phyloP scores from a whole-genome alignment of 2,888 invertebrate genomes.

The Tetragonula carbonaria region DNA sequence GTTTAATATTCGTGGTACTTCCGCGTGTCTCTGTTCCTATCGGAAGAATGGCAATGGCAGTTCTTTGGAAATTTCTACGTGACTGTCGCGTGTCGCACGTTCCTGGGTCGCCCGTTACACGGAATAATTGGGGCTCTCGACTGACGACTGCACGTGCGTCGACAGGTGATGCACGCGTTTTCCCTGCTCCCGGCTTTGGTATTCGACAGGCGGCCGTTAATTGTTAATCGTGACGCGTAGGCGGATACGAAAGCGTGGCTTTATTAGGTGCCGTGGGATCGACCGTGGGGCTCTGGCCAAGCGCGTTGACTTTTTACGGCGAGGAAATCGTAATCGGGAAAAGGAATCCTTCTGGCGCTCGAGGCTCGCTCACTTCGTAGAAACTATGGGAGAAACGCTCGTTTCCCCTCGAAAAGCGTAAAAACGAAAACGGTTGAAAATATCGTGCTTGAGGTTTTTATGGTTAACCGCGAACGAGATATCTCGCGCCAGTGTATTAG shows the following conservation, averaged over 20 bases:
- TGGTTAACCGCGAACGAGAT: background rate
- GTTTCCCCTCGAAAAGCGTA: background rate
- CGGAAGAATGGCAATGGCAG: background rate
- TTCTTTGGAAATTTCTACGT: slow-evolving; percentile 42
- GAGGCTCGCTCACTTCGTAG: background rate
- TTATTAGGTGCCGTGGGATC: slow-evolving; percentile 72
- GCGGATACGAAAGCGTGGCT: slow-evolving; percentile 75
- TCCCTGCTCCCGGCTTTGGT: slow-evolving; percentile 38
- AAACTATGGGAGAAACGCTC: slow-evolving; percentile 13
- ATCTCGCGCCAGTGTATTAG: too few species aligned
- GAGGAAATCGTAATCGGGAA: slow-evolving; percentile 14
- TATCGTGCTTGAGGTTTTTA: background rate
- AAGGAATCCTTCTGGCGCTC: slow-evolving; percentile 20
- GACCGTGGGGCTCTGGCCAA: slow-evolving; percentile 11
- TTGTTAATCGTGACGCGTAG: slow-evolving; percentile 77
- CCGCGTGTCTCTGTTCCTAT: too few species aligned
- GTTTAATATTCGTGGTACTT: too few species aligned
- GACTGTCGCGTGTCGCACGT: slow-evolving; percentile 39
- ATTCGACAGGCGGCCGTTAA: slow-evolving; percentile 66
- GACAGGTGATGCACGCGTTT: slow-evolving; percentile 55
- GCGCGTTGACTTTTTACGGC: slow-evolving; percentile 51
- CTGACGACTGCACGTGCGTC: slow-evolving; percentile 57
- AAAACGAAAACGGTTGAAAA: slow-evolving; percentile 1
- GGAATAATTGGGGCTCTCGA: slow-evolving; percentile 67
- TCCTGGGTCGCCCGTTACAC: slow-evolving; percentile 65